A percentile compares a stretch with the other conserved stretches of the same genome.
Evolutionary conservation across 2,888 invertebrate species (phyloP).

Genomic region (Dicyrtoma fusca): DNA sequence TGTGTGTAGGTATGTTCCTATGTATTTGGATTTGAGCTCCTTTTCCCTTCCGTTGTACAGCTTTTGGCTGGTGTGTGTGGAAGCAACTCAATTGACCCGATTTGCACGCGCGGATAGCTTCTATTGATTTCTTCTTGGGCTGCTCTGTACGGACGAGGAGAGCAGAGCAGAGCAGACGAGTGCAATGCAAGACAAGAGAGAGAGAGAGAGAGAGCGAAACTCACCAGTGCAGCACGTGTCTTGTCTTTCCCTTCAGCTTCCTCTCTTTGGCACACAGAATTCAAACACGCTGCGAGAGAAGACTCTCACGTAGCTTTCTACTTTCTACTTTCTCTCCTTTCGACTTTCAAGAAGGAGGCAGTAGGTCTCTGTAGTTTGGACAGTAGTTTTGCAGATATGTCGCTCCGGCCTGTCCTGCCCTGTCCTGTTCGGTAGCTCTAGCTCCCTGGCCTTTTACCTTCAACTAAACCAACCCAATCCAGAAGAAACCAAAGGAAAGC

Average conservation of each 20-base stretch:
- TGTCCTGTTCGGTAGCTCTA: slow-evolving; percentile 1
- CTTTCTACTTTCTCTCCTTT: slow-evolving; percentile 4
- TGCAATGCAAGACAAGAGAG: not conserved
- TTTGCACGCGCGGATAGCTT: slow-evolving; percentile 47
- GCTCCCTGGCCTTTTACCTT: not conserved
- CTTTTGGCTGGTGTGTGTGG: slow-evolving; percentile 27
- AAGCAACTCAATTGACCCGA: slow-evolving; percentile 50
- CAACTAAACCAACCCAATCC: not conserved
- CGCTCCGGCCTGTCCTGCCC: too few species aligned
- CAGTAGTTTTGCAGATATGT: too few species aligned
- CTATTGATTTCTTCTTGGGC: slow-evolving; percentile 45
- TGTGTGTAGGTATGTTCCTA: not conserved
- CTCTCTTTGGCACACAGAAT: slow-evolving; percentile 12
- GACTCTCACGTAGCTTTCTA: not conserved
- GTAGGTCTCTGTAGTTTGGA: too few species aligned
- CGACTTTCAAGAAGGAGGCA: not conserved
- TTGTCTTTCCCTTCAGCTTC: slow-evolving; percentile 27
- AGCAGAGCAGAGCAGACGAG: too few species aligned
- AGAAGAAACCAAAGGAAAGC: not conserved
- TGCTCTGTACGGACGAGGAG: not conserved
- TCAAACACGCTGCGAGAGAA: too few species aligned
- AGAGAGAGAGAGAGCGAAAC: slow-evolving; percentile 17
- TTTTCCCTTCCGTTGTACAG: not conserved
- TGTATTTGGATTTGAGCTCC: slow-evolving; percentile 15
- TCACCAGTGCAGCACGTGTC: slow-evolving; percentile 33